Evolutionary conservation across 2,888 invertebrate species (phyloP).

Genomic region (Scrobipalpa costella): DNA sequence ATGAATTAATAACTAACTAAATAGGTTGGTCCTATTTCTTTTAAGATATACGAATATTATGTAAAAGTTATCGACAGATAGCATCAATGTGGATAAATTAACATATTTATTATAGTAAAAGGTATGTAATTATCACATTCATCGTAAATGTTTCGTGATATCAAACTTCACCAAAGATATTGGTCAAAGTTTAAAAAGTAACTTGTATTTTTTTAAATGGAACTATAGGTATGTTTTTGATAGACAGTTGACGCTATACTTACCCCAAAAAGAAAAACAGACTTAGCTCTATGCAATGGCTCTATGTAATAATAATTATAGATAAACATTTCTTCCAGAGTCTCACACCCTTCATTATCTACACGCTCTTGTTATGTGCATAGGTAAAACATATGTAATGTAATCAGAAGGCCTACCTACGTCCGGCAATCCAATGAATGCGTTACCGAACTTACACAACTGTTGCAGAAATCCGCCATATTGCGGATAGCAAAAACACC

Average conservation of each 20-base stretch:
- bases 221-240: too few relatives aligned
- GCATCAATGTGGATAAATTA: too few relatives aligned
- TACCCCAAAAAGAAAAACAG: too few relatives aligned
- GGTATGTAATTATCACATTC: too few relatives aligned
- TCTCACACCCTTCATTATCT: background rate
- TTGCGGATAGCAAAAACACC: constrained; percentile 17
- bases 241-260: too few relatives aligned
- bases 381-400: background rate
- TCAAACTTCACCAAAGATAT: too few relatives aligned
- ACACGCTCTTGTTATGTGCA: background rate
- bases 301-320: too few relatives aligned
- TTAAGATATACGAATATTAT: background rate
- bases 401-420: background rate
- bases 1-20: background rate
- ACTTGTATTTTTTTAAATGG: too few relatives aligned
- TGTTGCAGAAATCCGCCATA: constrained; percentile 9
- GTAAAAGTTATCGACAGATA: background rate
- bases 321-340: background rate
- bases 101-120: too few relatives aligned
- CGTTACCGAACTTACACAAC: constrained; percentile 17
- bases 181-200: too few relatives aligned
- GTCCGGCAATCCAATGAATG: constrained; percentile 12
- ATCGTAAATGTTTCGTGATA: too few relatives aligned
- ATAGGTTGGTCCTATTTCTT: background rate
- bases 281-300: too few relatives aligned